Evolutionary conservation across 2,113 vertebrate species (phyloP).

Genomic region (Oreochromis niloticus): DNA sequence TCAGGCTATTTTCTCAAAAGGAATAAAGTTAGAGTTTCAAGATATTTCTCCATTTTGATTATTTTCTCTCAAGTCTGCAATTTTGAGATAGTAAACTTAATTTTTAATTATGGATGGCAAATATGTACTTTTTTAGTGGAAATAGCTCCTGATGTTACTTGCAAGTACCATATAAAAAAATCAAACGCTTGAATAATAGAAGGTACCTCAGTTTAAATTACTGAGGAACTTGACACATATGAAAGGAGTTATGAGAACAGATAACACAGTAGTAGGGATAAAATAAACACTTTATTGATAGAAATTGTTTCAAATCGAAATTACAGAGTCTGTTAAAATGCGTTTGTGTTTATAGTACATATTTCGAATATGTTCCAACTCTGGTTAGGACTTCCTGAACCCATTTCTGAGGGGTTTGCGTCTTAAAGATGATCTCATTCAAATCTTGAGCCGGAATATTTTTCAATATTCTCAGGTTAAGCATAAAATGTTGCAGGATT

Average conservation of each 20-base stretch:
- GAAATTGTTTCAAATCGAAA: slow-evolving; percentile 23
- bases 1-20: background rate
- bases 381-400: background rate
- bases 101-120: background rate
- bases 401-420: background rate
- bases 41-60: background rate
- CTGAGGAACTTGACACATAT: background rate
- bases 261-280: background rate
- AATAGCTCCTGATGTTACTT: background rate
- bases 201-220: background rate
- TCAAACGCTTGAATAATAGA: background rate
- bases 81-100: background rate
- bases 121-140: background rate
- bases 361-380: slow-evolving; percentile 12
- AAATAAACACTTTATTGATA: slow-evolving; percentile 40
- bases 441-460: background rate
- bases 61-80: background rate
- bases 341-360: background rate
- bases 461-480: background rate
- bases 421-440: background rate
- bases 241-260: background rate
- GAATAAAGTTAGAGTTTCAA: background rate
- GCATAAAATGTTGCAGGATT: background rate
- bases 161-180: background rate
- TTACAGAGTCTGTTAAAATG: background rate